Base-by-base conservation (phyloP, 2,113 vertebrate genomes). In the Plestiodon gilberti region DNA sequence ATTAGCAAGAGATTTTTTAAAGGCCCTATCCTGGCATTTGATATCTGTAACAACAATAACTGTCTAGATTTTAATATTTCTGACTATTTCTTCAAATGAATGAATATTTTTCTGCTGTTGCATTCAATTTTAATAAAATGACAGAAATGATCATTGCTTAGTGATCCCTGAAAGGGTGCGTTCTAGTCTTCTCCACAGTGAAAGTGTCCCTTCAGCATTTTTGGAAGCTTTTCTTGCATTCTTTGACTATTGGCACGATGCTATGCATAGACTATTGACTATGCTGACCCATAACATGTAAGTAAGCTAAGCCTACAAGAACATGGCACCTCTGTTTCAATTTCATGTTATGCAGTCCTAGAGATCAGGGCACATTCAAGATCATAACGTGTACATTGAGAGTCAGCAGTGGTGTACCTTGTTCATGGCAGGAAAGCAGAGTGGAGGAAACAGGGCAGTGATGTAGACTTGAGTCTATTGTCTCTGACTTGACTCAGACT, bases 361-460 rank as follows among this genome's bases (percentile, higher is more conserved):
- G 94, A 96, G 93, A 95, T 90, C 92, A 93, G 69, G 65, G 57
- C 90, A 89, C 81, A 57, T 88, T 93, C 87, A 85, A 84, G 92
- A 73, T 89, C 91, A 77, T 85, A 52, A 89, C 85, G 28, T 94
- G 92, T 94, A 95, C 85, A 91, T 89, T 84, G 89, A 65, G 79
- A 67, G 80, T 90, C 89, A 64, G n/a, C 28, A 83, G 71, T 86
- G 78, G 33, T 94, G 89, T 95, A 94, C 95, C 94, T 94, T 96
- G 93, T 88, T 94, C 93, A 90, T 25, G 10, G 59, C 73, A 71
- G 83, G 90, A 83, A 78, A 88, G 81, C 67, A 59, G 87, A 90
- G 84, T 70, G 59, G 79, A 70, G 35, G 52, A 71, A 92, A n/a
- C n/a, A n/a, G n/a, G n/a, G n/a, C n/a, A n/a, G n/a, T n/a, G n/a